Conservation (phyloP, 2,888 invertebrate species). For the Drosophila ustulata region DNA sequence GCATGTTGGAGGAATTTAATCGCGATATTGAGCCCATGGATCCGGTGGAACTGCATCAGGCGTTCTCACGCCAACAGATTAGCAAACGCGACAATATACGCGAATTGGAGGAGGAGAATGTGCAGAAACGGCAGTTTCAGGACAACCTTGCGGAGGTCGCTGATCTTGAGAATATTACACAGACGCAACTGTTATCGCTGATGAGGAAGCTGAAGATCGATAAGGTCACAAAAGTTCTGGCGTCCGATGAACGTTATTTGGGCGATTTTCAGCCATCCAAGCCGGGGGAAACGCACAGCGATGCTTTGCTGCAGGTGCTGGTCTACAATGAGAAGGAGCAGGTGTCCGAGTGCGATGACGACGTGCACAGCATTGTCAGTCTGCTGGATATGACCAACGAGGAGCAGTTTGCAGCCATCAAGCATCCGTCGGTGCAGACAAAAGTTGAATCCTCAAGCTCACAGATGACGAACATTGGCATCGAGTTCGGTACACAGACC, state of each 20-base stretch:
- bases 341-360: fast-evolving
- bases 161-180: background rate
- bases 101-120: background rate
- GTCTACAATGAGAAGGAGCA: background rate
- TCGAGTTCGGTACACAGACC: slow-evolving; percentile 44
- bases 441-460: background rate
- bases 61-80: slow-evolving; percentile 13
- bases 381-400: slow-evolving; percentile 38
- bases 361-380: slow-evolving; percentile 37
- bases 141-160: background rate
- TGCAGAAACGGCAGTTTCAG: background rate
- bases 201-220: slow-evolving; percentile 45
- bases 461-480: slow-evolving; percentile 15
- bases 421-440: background rate
- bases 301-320: slow-evolving; percentile 7
- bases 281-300: background rate
- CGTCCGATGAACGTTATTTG: slow-evolving; percentile 7
- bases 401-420: slow-evolving; percentile 29
- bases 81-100: slow-evolving; percentile 25
- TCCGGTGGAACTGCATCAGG: slow-evolving; percentile 1
- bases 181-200: slow-evolving; percentile 27
- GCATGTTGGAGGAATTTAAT: slow-evolving; percentile 22
- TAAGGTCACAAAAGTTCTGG: slow-evolving; percentile 36
- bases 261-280: slow-evolving; percentile 7
- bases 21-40: background rate